These are phyloP conservation scores for Varanus komodoensis DNA, from an alignment of 2,113 vertebrate species.

Conservation along the genomic window DNA sequence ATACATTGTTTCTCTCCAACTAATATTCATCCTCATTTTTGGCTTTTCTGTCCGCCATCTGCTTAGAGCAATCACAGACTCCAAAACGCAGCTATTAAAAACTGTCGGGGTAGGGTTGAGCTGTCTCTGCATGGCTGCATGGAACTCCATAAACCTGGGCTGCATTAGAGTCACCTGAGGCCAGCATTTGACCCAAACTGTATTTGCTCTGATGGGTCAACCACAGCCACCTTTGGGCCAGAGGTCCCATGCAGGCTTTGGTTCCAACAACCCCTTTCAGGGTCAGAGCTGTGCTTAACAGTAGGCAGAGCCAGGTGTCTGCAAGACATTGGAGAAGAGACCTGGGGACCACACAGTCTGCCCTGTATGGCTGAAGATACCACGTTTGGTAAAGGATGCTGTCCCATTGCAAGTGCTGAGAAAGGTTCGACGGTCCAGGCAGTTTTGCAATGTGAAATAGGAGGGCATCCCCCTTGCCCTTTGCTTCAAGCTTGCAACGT, in stretches of 20 bases:
- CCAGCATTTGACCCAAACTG: background rate
- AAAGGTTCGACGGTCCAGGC: no score
- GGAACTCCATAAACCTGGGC: background rate
- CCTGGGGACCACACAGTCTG: no score
- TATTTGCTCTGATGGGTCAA: background rate
- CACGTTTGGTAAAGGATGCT: no score
- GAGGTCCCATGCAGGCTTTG: background rate
- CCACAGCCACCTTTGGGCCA: background rate
- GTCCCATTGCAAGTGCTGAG: no score
- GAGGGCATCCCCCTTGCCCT: no score
- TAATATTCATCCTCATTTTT: constrained; percentile 35
- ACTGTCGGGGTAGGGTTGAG: background rate
- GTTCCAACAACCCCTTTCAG: background rate
- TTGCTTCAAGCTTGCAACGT: no score
- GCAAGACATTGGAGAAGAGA: no score
- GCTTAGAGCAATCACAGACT: constrained; percentile 7
- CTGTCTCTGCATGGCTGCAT: background rate
- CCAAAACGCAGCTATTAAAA: background rate
- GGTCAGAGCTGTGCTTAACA: no score
- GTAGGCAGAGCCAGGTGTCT: no score
- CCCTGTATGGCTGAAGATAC: no score
- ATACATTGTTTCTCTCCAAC: constrained; percentile 36
- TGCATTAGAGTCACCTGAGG: background rate
- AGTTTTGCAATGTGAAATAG: no score
- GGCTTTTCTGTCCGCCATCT: constrained; percentile 39